These are phyloP conservation scores for Lymantria monacha DNA, from an alignment of 2,888 invertebrate species.

Conservation along the genomic window DNA sequence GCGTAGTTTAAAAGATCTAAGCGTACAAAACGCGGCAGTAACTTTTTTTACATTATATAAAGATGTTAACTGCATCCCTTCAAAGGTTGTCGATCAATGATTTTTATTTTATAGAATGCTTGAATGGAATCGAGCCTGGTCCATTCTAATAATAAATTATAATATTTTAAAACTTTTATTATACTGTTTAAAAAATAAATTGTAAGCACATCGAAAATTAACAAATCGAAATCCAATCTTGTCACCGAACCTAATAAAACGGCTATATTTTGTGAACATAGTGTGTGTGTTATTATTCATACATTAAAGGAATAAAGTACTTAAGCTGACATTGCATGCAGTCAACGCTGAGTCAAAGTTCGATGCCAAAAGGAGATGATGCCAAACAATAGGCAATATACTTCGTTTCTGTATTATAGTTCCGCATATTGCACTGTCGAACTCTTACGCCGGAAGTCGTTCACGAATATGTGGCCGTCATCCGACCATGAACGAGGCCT, in stretches of 20 bases:
- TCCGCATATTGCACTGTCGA: conserved; percentile 62
- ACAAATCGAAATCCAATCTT: neutral
- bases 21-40: no score
- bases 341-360: conserved; percentile 55
- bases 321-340: conserved; percentile 69
- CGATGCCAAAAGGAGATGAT: conserved; percentile 77
- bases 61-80: no score
- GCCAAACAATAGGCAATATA: conserved; percentile 80
- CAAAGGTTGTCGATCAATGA: no score
- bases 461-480: conserved; percentile 40
- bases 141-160: conserved; percentile 1
- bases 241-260: conserved; percentile 32
- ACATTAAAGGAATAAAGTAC: conserved; percentile 63
- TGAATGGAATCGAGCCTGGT: no score
- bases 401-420: conserved; percentile 54
- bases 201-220: neutral
- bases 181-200: neutral
- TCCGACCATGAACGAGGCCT: conserved; percentile 6
- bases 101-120: no score
- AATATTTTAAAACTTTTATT: neutral
- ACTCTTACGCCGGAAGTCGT: conserved; percentile 66
- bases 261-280: conserved; percentile 44
- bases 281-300: conserved; percentile 72
- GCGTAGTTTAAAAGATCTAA: no score
- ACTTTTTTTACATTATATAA: no score